A percentile compares a stretch with the other conserved stretches of the same genome.
These are phyloP conservation scores for Gouania willdenowi DNA, from an alignment of 2,797 vertebrate species.

Conservation along the genomic window DNA sequence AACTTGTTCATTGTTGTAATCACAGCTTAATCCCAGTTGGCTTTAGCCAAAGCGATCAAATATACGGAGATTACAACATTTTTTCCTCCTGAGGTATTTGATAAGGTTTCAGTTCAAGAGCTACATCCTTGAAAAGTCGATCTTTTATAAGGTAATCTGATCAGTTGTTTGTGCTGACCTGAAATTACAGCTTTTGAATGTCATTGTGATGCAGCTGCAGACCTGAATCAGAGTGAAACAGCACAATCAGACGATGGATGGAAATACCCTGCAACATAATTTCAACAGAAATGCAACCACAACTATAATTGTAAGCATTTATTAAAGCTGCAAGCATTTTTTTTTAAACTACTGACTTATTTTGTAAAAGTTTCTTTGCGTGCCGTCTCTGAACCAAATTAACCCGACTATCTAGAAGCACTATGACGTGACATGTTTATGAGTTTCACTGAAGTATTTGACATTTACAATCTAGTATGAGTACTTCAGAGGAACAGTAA, in stretches of 20 bases:
- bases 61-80: slow-evolving; percentile 20
- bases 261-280: not conserved
- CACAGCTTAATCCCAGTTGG: slow-evolving; percentile 7
- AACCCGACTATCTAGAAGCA: slow-evolving; percentile 5
- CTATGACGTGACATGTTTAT: slow-evolving; percentile 41
- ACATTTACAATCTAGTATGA: slow-evolving; percentile 40
- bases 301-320: too few relatives aligned
- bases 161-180: slow-evolving; percentile 3
- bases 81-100: slow-evolving; percentile 3
- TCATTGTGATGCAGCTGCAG: slow-evolving; percentile 10
- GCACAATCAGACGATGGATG: not conserved
- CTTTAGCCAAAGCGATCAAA: slow-evolving; percentile 11
- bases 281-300: not conserved
- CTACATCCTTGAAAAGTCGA: not conserved
- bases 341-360: too few relatives aligned
- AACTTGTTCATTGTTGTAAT: slow-evolving; percentile 20
- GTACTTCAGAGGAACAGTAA: slow-evolving; percentile 3
- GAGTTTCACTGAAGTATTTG: slow-evolving; percentile 29
- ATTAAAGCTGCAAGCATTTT: not conserved
- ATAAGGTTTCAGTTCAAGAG: slow-evolving; percentile 3
- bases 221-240: not conserved
- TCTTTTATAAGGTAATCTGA: slow-evolving; percentile 15
- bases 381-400: slow-evolving; percentile 8
- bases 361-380: too few relatives aligned
- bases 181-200: slow-evolving; percentile 4